Evolutionary conservation across 2,797 vertebrate species (phyloP), one percentile per base, ranked within the genome.

Genomic region (Margarornis squamiger): DNA sequence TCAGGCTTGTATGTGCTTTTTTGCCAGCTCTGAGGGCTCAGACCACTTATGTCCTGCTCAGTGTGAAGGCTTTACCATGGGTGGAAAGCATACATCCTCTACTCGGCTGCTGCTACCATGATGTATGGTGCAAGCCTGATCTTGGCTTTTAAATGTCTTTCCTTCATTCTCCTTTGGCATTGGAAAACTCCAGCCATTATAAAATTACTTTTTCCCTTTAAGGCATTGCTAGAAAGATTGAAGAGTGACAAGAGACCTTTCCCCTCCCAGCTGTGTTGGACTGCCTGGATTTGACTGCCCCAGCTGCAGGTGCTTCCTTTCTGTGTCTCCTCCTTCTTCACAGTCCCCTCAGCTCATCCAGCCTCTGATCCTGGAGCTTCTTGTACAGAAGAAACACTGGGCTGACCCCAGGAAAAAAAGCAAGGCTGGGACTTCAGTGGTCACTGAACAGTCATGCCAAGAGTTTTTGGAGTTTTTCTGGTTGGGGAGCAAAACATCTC

Each of bases 61-160:
- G 45, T 61, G 20, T 59, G 67, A 84, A 93, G 66, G n/a, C 48
- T 77, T 88, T 88, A 73, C 76, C 67, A 29, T 23, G 18, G n/a
- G 17, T 88, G 57, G 51, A 95, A 94, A 76, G 15, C 38, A 68
- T 58, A 55, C 6, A 45, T 45, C n/a, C 27, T 84, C 52, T 63
- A 45, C 68, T 46, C 16, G 0, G 24, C 57, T 80, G 62, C 55
- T 86, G 34, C 82, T 84, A 34, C 58, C 38, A 14, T 19, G 43
- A 45, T 26, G 52, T 66, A 54, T 83, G 46, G 26, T 68, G 16
- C 70, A 85, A 62, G 38, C 9, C 57, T 86, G 45, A 57, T 90
- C 20, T 84, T 82, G 80, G 70, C 27, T 92, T 91, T 78, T 61
- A 76, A 92, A 54, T 79, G 86, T 46, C 3, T 91, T 95, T 76